Evolutionary conservation across 2,797 vertebrate species (phyloP).

Genomic region (Macropodus opercularis): DNA sequence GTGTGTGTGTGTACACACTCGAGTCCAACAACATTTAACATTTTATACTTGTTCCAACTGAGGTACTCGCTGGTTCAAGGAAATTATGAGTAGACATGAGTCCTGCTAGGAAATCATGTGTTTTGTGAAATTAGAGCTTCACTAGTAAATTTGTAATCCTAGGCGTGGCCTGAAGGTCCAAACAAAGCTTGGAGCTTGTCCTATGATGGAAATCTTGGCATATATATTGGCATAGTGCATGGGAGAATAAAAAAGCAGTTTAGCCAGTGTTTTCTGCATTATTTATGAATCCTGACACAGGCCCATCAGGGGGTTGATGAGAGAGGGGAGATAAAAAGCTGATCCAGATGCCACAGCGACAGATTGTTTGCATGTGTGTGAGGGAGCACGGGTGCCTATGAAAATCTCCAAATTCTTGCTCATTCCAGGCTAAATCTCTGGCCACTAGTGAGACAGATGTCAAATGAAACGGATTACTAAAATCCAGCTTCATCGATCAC

Average conservation of each 20-base stretch:
- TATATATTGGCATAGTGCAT: constrained; percentile 1
- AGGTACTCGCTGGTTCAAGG: too few species aligned
- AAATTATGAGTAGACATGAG: too few species aligned
- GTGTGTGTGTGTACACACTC: too few species aligned
- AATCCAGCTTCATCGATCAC: constrained; percentile 74
- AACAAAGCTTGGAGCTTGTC: constrained; percentile 3
- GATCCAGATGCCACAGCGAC: constrained; percentile 44
- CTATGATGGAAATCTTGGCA: not conserved
- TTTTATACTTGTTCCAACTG: too few species aligned
- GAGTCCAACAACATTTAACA: too few species aligned
- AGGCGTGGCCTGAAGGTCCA: too few species aligned
- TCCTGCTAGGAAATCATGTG: too few species aligned
- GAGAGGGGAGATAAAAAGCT: constrained; percentile 58
- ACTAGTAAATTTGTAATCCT: too few species aligned
- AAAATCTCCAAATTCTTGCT: constrained; percentile 55
- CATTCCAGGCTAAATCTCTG: constrained; percentile 61
- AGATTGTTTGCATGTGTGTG: constrained; percentile 46
- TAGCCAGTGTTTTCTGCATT: constrained; percentile 49
- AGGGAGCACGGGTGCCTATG: constrained; percentile 20
- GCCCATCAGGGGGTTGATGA: constrained; percentile 53
- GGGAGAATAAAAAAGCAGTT: constrained; percentile 5
- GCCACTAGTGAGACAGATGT: constrained; percentile 58
- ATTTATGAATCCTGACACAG: constrained; percentile 57
- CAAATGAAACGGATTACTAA: constrained; percentile 74
- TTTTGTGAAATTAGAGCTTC: too few species aligned